These are phyloP conservation scores for Emydoidea blandingii DNA, from an alignment of 2,797 vertebrate genomes.

Conservation along the genomic window DNA sequence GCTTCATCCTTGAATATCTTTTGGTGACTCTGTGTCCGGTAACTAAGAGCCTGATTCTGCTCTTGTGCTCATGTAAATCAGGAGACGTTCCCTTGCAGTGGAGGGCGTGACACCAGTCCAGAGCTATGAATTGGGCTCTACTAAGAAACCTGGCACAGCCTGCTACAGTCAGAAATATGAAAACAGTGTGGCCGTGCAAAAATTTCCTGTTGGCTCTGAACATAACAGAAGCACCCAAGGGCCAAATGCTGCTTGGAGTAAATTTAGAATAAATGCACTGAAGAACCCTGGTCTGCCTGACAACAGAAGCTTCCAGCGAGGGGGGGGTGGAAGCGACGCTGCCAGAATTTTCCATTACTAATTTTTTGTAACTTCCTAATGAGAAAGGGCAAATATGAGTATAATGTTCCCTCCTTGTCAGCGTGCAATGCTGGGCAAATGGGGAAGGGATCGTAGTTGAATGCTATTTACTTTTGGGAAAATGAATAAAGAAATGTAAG, in stretches of 20 bases:
- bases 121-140: neutral
- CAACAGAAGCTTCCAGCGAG: accelerated
- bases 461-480: neutral
- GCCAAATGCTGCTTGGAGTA: neutral
- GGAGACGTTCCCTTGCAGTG: too few relatives aligned
- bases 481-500: neutral
- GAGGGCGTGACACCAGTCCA: neutral
- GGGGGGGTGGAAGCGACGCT: too few relatives aligned
- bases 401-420: neutral
- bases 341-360: too few relatives aligned
- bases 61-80: neutral
- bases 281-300: neutral
- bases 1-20: neutral
- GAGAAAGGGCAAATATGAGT: neutral
- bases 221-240: neutral
- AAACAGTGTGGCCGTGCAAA: neutral
- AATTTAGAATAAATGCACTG: neutral
- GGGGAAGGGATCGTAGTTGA: neutral
- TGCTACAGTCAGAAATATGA: neutral
- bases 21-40: neutral
- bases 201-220: neutral
- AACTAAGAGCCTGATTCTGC: neutral
- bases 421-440: neutral
- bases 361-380: too few relatives aligned
- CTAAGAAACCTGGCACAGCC: too few relatives aligned